Conservation (phyloP, 2,113 vertebrate genomes). For the Plectropomus leopardus region DNA sequence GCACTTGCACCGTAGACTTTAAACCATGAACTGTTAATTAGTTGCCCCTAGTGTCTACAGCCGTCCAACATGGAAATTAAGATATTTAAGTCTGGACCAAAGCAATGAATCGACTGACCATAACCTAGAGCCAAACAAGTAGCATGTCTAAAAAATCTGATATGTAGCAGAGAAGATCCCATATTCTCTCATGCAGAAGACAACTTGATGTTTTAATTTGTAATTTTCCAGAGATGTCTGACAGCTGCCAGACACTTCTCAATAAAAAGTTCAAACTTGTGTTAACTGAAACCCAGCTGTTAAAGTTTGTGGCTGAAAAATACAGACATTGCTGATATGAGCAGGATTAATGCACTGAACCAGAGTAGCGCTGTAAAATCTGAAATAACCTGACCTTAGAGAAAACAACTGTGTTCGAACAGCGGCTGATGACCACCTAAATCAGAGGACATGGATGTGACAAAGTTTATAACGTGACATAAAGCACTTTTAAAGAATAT, state of each 20-base stretch:
- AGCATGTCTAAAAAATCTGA: neutral
- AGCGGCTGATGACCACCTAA: neutral
- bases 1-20: too few species aligned
- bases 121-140: too few species aligned
- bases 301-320: neutral
- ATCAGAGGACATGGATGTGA: conserved; percentile 1
- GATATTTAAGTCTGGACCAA: neutral
- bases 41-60: neutral
- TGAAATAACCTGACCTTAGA: conserved; percentile 39
- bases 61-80: too few species aligned
- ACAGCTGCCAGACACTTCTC: neutral
- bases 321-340: neutral
- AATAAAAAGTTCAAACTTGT: neutral
- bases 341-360: neutral
- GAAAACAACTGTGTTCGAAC: neutral
- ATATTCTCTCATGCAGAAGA: neutral
- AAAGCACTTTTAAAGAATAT: conserved; percentile 27
- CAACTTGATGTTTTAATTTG: neutral
- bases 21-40: too few species aligned
- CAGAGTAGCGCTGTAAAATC: conserved; percentile 10
- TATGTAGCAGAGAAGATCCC: neutral
- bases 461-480: conserved; percentile 23
- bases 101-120: neutral
- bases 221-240: neutral
- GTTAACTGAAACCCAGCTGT: neutral